Evolutionary conservation across 30 jellyfish, hydroid and myxozoan genomes (phyloP).

Genomic region (Cassiopea andromeda): DNA sequence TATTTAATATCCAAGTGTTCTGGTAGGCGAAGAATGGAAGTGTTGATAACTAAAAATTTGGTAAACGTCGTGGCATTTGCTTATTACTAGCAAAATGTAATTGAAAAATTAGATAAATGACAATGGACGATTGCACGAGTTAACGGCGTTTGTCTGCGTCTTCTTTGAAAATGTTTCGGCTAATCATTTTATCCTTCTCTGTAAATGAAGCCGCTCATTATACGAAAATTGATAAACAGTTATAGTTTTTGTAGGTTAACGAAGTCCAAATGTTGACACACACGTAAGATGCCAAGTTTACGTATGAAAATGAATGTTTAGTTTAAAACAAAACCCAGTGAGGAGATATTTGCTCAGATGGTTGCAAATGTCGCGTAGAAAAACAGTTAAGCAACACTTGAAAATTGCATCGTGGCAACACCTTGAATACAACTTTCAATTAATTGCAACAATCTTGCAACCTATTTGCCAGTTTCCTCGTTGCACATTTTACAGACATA

Average conservation of each 20-base stretch:
- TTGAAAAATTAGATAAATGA: too few species aligned
- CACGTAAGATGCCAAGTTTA: not conserved
- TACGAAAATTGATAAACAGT: not conserved
- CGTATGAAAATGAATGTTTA: not conserved
- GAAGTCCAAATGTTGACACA: not conserved
- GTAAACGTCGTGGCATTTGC: too few species aligned
- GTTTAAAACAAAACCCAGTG: slow-evolving; percentile 13
- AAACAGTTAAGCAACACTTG: not conserved
- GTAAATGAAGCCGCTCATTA: not conserved
- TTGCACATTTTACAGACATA: not conserved
- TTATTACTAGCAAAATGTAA: too few species aligned
- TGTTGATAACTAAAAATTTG: too few species aligned
- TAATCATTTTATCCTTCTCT: not conserved
- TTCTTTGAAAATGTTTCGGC: not conserved
- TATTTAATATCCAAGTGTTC: too few species aligned
- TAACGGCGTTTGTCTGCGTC: not conserved
- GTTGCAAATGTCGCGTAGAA: not conserved
- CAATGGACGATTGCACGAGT: too few species aligned
- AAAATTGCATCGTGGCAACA: not conserved
- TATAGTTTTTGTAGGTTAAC: not conserved
- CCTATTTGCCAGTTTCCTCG: not conserved
- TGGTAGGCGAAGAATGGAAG: too few species aligned
- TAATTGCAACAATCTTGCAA: too few species aligned
- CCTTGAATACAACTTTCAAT: not conserved
- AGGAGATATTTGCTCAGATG: slow-evolving; percentile 13